These are phyloP conservation scores for Pseudococcus viburni DNA, from an alignment of 2,888 invertebrate genomes.

Conservation along the genomic window DNA sequence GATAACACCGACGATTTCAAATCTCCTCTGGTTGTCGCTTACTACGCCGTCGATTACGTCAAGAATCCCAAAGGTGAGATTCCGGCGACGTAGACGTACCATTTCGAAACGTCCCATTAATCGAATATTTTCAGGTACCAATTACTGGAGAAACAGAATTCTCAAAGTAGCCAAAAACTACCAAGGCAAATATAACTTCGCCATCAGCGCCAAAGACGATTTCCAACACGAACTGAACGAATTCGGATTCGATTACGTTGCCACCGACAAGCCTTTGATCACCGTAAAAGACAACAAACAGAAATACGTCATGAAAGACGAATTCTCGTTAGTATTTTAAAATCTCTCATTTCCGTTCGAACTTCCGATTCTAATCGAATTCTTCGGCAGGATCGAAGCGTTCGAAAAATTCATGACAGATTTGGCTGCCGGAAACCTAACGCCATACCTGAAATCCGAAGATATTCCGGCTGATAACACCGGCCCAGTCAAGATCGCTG, in stretches of 20 bases:
- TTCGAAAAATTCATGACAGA: constrained; percentile 89
- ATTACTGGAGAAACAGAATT: constrained; percentile 98
- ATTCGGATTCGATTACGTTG: constrained; percentile 89
- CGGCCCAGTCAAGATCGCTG: constrained; percentile 89
- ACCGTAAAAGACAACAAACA: constrained; percentile 88
- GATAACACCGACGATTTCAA: constrained; percentile 89
- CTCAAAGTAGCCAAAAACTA: constrained; percentile 88
- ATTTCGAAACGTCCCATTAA: background rate
- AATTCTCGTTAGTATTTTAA: constrained; percentile 91
- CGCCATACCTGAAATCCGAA: constrained; percentile 96
- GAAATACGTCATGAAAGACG: constrained; percentile 90
- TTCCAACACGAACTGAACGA: constrained; percentile 96
- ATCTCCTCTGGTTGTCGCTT: constrained; percentile 91
- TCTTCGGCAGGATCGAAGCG: constrained; percentile 80
- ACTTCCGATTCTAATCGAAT: no score
- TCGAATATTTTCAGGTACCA: constrained; percentile 78
- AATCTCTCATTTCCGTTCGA: no score
- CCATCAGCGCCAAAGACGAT: constrained; percentile 92
- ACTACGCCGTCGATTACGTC: constrained; percentile 94
- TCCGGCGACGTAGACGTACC: background rate
- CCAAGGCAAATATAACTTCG: constrained; percentile 82
- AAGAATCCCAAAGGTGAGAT: constrained; percentile 90
- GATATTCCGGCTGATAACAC: constrained; percentile 88
- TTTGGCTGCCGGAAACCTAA: constrained; percentile 84
- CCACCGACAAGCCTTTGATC: constrained; percentile 91